phyloP scores from a whole-genome alignment of 2,113 vertebrate species.

The Rattus rattus region DNA sequence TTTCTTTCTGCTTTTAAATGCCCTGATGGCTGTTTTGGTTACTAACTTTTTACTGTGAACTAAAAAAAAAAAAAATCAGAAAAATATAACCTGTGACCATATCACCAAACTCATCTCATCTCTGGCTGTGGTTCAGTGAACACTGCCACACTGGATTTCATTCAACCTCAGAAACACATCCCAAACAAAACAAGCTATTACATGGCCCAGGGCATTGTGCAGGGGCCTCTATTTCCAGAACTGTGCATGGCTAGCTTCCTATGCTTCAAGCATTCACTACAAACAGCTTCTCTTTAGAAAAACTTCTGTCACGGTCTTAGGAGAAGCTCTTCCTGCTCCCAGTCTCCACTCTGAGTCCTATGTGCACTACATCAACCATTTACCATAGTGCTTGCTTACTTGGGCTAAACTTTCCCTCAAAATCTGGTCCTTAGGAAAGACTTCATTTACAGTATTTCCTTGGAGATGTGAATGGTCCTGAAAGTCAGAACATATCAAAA shows the following conservation, averaged over 20 bases:
- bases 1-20: constrained; percentile 23
- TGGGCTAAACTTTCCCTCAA: not conserved
- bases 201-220: not conserved
- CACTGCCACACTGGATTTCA: not conserved
- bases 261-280: not conserved
- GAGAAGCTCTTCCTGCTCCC: not conserved
- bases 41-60: not conserved
- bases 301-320: not conserved
- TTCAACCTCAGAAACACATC: not conserved
- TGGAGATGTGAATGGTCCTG: not conserved
- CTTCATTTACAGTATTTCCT: not conserved
- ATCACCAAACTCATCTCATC: not conserved
- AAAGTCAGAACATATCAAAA: not conserved
- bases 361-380: not conserved
- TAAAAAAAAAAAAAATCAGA: not conserved
- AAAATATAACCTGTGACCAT: not conserved
- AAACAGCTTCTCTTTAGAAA: constrained; percentile 1
- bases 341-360: not conserved
- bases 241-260: not conserved
- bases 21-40: not conserved
- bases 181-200: constrained; percentile 2
- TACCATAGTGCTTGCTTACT: not conserved
- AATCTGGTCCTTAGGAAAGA: not conserved
- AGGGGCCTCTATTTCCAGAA: not conserved
- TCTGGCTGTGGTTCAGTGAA: not conserved